Percentiles rank a stretch among this genome's conserved stretches.
phyloP scores from a whole-genome alignment of 2,113 vertebrate species.

The Arothron firmamentum region DNA sequence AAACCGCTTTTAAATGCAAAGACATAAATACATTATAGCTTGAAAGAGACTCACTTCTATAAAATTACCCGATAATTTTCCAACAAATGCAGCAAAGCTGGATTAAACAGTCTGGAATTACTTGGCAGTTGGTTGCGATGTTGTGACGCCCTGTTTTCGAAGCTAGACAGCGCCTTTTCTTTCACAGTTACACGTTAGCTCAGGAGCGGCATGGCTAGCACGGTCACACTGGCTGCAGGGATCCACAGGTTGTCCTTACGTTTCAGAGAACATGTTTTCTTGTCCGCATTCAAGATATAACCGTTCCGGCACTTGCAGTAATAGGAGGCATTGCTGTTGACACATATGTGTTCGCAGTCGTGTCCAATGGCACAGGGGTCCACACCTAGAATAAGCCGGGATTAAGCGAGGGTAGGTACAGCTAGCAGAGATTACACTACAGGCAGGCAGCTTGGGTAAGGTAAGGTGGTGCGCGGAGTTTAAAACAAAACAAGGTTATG shows the following conservation, averaged over 20 bases:
- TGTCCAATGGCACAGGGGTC: slow-evolving; percentile 77
- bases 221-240: slow-evolving; percentile 12
- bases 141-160: background rate
- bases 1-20: background rate
- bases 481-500: background rate
- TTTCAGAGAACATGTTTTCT: slow-evolving; percentile 78
- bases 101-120: no score
- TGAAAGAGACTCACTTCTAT: slow-evolving; percentile 14
- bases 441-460: background rate
- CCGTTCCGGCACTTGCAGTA: slow-evolving; percentile 78
- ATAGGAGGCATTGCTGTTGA: slow-evolving; percentile 72
- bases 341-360: slow-evolving; percentile 80
- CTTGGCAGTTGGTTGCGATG: slow-evolving; percentile 21
- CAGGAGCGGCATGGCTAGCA: background rate
- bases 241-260: slow-evolving; percentile 67
- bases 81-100: slow-evolving; percentile 27
- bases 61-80: slow-evolving; percentile 37
- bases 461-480: background rate
- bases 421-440: background rate
- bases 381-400: slow-evolving; percentile 66
- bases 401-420: slow-evolving; percentile 19
- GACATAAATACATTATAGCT: background rate
- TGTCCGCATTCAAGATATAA: slow-evolving; percentile 78
- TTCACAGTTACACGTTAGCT: slow-evolving; percentile 5
- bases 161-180: background rate